Percentiles rank a stretch among this genome's conserved stretches.
Evolutionary conservation across 2,888 invertebrate species (phyloP).

Genomic region (Thera obeliscata): DNA sequence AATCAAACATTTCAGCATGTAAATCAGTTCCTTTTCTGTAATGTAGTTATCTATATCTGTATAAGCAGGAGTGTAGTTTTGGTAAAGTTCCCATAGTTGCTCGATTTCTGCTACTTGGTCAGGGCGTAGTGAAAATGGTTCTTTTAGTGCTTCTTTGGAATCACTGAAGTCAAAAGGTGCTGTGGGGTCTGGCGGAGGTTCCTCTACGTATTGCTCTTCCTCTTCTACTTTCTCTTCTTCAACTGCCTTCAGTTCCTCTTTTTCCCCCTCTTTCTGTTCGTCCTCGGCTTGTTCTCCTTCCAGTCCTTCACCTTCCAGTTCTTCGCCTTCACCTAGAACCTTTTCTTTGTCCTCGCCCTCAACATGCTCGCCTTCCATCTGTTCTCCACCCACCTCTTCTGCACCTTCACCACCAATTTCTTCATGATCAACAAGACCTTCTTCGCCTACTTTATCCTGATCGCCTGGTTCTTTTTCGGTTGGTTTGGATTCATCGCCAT

Average conservation of each 20-base stretch:
- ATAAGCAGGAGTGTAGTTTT: conserved; percentile 75
- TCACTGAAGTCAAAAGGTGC: conserved; percentile 72
- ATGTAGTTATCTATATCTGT: conserved; percentile 68
- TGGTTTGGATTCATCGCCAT: conserved; percentile 26
- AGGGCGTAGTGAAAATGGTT: conserved; percentile 65
- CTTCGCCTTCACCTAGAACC: conserved; percentile 48
- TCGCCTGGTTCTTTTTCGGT: conserved; percentile 30
- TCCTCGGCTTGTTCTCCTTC: conserved; percentile 47
- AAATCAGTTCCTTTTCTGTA: conserved; percentile 71
- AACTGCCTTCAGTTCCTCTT: conserved; percentile 40
- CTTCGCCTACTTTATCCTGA: conserved; percentile 36
- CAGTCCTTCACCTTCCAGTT: conserved; percentile 44
- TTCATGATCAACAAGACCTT: conserved; percentile 43
- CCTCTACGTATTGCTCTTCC: conserved; percentile 62
- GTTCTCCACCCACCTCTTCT: conserved; percentile 44
- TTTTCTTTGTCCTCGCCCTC: conserved; percentile 47
- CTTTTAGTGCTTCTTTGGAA: conserved; percentile 67
- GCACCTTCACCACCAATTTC: conserved; percentile 42
- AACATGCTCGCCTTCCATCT: conserved; percentile 43
- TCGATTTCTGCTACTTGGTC: conserved; percentile 75
- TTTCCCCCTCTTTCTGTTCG: conserved; percentile 46
- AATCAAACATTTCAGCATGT: conserved; percentile 70
- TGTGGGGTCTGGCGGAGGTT: conserved; percentile 72
- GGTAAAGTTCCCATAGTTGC: conserved; percentile 71
- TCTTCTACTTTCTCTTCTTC: conserved; percentile 60